These are phyloP conservation scores for Melieria picta DNA, from an alignment of 2,888 invertebrate species.

Conservation along the genomic window DNA sequence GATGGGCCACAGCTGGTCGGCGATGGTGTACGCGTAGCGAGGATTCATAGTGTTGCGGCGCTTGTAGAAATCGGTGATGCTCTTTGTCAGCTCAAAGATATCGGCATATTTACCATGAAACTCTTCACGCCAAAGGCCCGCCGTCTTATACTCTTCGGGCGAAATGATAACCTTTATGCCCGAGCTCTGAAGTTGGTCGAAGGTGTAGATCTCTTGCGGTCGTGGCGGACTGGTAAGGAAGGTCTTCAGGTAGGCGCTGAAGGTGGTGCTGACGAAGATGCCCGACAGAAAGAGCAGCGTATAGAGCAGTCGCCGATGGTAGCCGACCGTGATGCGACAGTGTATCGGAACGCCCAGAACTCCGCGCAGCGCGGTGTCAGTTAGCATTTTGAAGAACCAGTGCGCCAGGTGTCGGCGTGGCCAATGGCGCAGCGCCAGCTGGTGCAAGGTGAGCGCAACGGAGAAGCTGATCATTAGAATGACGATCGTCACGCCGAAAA, in stretches of 20 bases:
- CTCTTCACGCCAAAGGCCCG: too few species aligned
- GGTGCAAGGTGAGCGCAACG: neutral
- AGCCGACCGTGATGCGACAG: neutral
- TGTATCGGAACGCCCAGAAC: slow-evolving; percentile 12
- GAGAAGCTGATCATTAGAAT: slow-evolving; percentile 10
- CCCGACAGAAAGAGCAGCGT: slow-evolving; percentile 11
- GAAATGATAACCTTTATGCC: neutral
- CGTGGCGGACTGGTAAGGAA: slow-evolving; percentile 13
- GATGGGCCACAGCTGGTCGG: neutral
- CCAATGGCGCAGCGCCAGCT: neutral
- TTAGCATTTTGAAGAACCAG: slow-evolving; percentile 13
- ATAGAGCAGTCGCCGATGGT: neutral
- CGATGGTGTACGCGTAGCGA: neutral
- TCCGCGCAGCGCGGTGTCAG: slow-evolving; percentile 12
- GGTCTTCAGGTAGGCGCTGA: slow-evolving; percentile 14
- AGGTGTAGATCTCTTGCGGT: neutral
- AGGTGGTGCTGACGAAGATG: slow-evolving; percentile 16
- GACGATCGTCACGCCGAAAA: neutral
- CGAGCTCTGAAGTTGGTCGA: neutral
- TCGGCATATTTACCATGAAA: too few species aligned
- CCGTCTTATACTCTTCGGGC: neutral
- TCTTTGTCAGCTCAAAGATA: neutral
- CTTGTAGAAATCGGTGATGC: neutral
- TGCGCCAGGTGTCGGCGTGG: neutral
- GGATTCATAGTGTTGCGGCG: neutral